Conservation (phyloP, 2,113 vertebrate species). For the Heterotilapia buettikoferi region DNA sequence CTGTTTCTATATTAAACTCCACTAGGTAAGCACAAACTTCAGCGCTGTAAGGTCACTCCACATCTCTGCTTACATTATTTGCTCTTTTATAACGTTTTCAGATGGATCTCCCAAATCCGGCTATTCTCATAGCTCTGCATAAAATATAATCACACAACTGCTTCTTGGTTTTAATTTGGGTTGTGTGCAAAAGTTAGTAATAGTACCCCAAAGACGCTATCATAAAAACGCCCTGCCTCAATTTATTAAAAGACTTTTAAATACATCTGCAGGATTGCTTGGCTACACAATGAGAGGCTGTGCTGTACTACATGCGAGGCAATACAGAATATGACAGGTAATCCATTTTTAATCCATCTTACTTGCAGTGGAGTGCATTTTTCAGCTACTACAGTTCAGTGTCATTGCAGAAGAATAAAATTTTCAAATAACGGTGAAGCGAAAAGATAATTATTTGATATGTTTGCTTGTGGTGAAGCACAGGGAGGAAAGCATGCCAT, state of each 20-base stretch:
- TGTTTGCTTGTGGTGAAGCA: neutral
- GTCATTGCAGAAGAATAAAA: neutral
- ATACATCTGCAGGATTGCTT: neutral
- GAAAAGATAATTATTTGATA: neutral
- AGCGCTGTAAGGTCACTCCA: constrained; percentile 31
- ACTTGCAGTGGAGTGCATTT: constrained; percentile 14
- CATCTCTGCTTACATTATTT: neutral
- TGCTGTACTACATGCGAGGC: neutral
- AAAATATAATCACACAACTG: neutral
- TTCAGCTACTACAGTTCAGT: neutral
- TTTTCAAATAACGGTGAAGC: neutral
- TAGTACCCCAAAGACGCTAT: neutral
- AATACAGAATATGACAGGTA: constrained; percentile 17
- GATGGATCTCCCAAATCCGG: neutral
- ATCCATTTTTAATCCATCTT: constrained; percentile 49
- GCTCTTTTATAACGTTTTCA: neutral
- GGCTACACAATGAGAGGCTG: neutral
- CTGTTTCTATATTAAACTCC: constrained; percentile 73
- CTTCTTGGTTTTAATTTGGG: neutral
- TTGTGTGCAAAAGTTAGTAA: neutral
- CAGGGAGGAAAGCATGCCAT: neutral
- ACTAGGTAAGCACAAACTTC: constrained; percentile 59
- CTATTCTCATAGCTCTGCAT: neutral
- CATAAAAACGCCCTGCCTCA: neutral
- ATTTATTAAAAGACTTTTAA: neutral